Conservation (phyloP, 2,888 invertebrate species). For the Acanthosepion lycidas region DNA sequence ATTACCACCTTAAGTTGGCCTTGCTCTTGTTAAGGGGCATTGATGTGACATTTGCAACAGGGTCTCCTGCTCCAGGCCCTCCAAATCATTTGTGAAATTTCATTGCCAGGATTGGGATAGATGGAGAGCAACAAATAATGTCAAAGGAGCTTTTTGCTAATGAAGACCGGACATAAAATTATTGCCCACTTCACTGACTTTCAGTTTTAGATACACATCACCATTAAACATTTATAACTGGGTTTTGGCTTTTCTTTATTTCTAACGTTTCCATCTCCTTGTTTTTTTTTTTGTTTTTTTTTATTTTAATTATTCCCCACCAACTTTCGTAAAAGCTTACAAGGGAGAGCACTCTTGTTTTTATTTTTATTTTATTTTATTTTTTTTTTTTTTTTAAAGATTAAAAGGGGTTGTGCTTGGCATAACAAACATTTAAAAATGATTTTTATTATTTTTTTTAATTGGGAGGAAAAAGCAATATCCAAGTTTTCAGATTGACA, state of each 20-base stretch:
- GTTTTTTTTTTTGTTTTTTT: not conserved
- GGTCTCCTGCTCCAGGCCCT: not conserved
- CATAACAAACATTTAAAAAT: too few species aligned
- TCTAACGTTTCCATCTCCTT: not conserved
- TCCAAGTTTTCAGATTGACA: too few species aligned
- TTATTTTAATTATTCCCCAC: not conserved
- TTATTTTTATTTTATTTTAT: too few species aligned
- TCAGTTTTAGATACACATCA: not conserved
- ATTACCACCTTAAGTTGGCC: too few species aligned
- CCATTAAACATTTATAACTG: slow-evolving; percentile 33
- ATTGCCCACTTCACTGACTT: not conserved
- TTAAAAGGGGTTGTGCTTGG: too few species aligned
- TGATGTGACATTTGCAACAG: not conserved
- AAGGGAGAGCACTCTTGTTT: too few species aligned
- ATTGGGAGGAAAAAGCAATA: too few species aligned
- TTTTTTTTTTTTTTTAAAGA: too few species aligned
- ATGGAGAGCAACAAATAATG: not conserved
- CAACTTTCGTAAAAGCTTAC: not conserved
- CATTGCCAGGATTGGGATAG: not conserved
- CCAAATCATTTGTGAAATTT: not conserved
- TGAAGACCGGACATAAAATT: not conserved
- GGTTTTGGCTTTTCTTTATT: too few species aligned
- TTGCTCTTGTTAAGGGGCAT: not conserved
- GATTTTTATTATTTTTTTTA: too few species aligned
- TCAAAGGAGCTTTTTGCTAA: not conserved